phyloP scores from a whole-genome alignment of 2,888 invertebrate genomes.

The Plebejus argus region DNA sequence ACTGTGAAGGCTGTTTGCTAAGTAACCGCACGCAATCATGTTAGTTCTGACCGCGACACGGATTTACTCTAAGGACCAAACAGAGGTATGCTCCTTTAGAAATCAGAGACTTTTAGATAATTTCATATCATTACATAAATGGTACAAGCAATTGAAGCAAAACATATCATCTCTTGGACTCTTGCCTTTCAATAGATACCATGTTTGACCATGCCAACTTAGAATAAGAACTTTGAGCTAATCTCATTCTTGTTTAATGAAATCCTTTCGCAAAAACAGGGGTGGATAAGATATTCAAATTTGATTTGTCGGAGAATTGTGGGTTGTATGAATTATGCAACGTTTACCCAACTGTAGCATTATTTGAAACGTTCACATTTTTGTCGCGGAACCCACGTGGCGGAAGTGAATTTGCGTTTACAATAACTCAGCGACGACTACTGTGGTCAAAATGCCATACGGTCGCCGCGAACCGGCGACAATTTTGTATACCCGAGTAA shows the following conservation, averaged over 20 bases:
- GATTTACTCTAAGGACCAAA: background rate
- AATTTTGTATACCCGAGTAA: background rate
- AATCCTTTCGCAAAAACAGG: background rate
- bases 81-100: background rate
- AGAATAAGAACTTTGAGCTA: background rate
- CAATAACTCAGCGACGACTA: background rate
- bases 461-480: background rate
- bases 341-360: background rate
- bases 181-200: no score
- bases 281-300: slow-evolving; percentile 1
- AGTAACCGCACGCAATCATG: background rate
- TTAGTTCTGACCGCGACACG: background rate
- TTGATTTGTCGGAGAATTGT: slow-evolving; percentile 1
- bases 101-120: background rate
- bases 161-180: no score
- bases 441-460: slow-evolving; percentile 7
- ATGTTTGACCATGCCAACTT: no score
- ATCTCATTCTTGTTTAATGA: background rate
- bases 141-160: no score
- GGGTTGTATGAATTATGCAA: slow-evolving; percentile 11
- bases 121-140: no score
- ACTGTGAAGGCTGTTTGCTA: background rate
- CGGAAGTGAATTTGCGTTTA: slow-evolving; percentile 25
- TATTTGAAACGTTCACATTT: slow-evolving; percentile 16
- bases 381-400: slow-evolving; percentile 1